Evolutionary conservation across 2,113 vertebrate species (phyloP), one percentile per base, ranked within the genome.

Genomic region (Vulpes ferrilata): DNA sequence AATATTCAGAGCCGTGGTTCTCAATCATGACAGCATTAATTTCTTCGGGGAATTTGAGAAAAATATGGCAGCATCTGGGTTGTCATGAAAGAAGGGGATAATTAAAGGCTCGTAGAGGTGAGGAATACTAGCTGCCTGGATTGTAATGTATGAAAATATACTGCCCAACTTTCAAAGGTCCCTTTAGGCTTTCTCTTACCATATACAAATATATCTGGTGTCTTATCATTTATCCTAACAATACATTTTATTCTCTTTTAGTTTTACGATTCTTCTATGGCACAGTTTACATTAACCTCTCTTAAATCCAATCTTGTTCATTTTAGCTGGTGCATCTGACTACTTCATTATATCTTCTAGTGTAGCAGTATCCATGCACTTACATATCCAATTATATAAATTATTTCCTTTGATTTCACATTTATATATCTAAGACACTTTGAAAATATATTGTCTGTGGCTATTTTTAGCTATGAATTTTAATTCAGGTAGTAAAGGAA

Each of bases 361-460:
- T 73, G 8, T 3, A 84, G 30, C 25, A 85, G 15, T 76, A 23
- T 60, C 53, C 76, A 32, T 13, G 30, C 3, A 87, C 59, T 86
- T 85, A 82, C 11, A 71, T 35, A 92, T 11, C 88, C 78, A 85
- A 71, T 69, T 22, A 90, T 22, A 90, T 43, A 67, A n/a, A 92
- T 79, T 35, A 69, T 80, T 90, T 76, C 35, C 78, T 96, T 82
- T 87, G 64, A 95, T 62, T 94, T 92, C 62, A 97, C 10, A 88
- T 78, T 96, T 67, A 69, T 15, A 4, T 93, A 88, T 69, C n/a
- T 92, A 80, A 7, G 32, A 43, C 23, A 92, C 79, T 78, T 64
- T 80, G 27, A 87, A 73, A 78, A 78, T 93, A 84, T 53, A 91
- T 20, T 62, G 0, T 86, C 10, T 94, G 11, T 57, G 17, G 32